Conservation (phyloP, 2,888 invertebrate genomes). For the Plusia festucae region DNA sequence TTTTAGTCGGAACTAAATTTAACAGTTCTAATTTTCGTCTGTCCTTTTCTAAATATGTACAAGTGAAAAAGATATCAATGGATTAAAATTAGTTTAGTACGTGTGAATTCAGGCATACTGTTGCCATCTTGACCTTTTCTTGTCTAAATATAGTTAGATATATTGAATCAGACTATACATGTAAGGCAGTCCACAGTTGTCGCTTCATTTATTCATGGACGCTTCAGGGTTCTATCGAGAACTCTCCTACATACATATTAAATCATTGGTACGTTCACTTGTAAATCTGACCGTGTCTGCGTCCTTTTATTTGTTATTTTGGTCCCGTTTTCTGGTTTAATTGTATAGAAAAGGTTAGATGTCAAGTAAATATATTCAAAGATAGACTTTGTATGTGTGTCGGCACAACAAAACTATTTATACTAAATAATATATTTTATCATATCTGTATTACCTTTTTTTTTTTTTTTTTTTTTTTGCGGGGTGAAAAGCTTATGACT, state of each 20-base stretch:
- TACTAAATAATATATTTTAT: too few relatives aligned
- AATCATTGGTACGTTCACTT: constrained; percentile 25
- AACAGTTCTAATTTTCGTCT: too few relatives aligned
- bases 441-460: too few relatives aligned
- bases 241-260: constrained; percentile 44
- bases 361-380: too few relatives aligned
- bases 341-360: constrained; percentile 6
- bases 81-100: too few relatives aligned
- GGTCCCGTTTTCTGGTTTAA: constrained; percentile 22
- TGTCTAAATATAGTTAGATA: not conserved
- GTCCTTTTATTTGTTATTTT: constrained; percentile 43
- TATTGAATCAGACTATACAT: not conserved
- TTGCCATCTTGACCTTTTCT: not conserved
- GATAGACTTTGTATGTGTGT: too few relatives aligned
- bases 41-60: too few relatives aligned
- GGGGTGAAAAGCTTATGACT: too few relatives aligned
- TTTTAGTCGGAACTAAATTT: too few relatives aligned
- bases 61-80: too few relatives aligned
- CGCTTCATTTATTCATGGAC: constrained; percentile 42
- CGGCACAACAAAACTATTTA: too few relatives aligned
- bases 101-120: not conserved
- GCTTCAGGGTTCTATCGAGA: constrained; percentile 25
- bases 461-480: too few relatives aligned
- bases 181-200: constrained; percentile 12
- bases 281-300: constrained; percentile 54